Conservation (phyloP, 2,113 vertebrate genomes). For the Trogon surrucura region DNA sequence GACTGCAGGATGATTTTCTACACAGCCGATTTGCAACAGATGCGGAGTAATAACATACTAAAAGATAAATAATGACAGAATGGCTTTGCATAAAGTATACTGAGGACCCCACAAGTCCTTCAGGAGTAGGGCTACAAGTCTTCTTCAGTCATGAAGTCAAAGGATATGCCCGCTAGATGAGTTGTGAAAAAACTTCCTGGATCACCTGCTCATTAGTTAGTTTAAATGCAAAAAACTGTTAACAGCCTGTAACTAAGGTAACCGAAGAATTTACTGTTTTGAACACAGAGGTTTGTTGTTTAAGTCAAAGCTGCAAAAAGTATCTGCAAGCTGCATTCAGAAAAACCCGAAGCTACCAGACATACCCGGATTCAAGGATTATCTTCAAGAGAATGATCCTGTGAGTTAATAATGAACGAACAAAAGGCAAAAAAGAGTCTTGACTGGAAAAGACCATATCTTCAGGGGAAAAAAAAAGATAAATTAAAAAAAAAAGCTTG, state of each 20-base stretch:
- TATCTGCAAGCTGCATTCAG: not conserved
- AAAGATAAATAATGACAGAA: not conserved
- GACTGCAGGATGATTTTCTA: not conserved
- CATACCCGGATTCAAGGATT: not conserved
- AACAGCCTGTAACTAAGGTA: not conserved
- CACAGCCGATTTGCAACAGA: not conserved
- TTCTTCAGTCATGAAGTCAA: not conserved
- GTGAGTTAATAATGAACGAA: not conserved
- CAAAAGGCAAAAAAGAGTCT: not conserved
- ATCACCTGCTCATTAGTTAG: not conserved
- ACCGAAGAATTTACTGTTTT: not conserved
- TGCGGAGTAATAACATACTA: not conserved
- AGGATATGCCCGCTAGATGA: not conserved
- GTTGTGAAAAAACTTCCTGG: not conserved
- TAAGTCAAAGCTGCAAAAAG: not conserved
- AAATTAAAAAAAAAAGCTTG: not conserved
- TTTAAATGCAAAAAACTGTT: not conserved
- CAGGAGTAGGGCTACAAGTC: not conserved
- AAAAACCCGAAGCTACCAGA: not conserved
- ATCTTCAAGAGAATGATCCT: not conserved
- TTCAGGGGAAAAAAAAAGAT: not conserved
- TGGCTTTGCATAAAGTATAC: not conserved
- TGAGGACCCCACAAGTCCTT: not conserved
- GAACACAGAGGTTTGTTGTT: not conserved
- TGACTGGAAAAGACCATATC: rapidly evolving